These are phyloP conservation scores for Conistra vaccinii DNA, from an alignment of 2,888 invertebrate species.

Conservation along the genomic window DNA sequence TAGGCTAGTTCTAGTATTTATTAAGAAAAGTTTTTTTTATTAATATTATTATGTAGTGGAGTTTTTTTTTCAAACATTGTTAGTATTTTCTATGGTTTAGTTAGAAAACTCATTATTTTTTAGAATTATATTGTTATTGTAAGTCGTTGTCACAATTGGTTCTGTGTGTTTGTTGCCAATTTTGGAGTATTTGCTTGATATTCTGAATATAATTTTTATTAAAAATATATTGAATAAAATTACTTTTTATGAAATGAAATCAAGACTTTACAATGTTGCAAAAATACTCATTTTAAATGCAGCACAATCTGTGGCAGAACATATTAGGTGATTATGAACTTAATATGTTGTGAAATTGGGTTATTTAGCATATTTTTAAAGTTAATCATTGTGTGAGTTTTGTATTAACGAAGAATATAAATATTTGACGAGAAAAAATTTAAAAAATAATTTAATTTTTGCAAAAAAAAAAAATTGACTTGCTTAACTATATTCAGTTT, in stretches of 20 bases:
- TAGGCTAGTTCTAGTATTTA: conserved; percentile 71
- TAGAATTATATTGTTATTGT: conserved; percentile 63
- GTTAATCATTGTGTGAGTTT: not conserved
- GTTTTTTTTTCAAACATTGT: conserved; percentile 67
- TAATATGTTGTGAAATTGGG: conserved; percentile 6
- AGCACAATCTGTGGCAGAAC: not conserved
- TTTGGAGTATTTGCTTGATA: conserved; percentile 40
- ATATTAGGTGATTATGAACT: not conserved
- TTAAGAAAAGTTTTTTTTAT: conserved; percentile 65
- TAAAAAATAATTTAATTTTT: not conserved
- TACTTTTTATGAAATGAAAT: not conserved
- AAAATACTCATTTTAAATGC: not conserved
- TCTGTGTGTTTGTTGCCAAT: conserved; percentile 13
- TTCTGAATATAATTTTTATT: conserved; percentile 2
- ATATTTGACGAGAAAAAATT: not conserved
- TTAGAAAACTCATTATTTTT: conserved; percentile 75
- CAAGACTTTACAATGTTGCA: not conserved
- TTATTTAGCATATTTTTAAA: not conserved
- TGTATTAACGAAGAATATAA: not conserved
- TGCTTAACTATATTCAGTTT: not conserved
- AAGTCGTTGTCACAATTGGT: conserved; percentile 55
- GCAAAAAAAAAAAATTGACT: no score
- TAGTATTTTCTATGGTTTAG: conserved; percentile 70
- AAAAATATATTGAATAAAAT: not conserved
- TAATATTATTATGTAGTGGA: conserved; percentile 53